Evolutionary conservation across 2,113 vertebrate species (phyloP).

Genomic region (Sander lucioperca): DNA sequence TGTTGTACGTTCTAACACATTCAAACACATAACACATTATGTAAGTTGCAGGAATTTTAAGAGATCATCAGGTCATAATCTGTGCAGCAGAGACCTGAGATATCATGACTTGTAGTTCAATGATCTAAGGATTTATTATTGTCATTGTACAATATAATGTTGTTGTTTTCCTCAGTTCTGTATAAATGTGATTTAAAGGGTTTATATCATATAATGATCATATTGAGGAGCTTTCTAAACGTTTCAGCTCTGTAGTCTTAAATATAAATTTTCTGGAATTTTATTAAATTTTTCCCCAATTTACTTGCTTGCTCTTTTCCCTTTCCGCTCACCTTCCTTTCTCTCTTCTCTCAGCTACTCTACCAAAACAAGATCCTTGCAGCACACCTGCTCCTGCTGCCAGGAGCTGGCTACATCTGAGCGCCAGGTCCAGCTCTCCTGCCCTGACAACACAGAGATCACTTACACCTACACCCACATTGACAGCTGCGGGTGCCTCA

Average conservation of each 20-base stretch:
- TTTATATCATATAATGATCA: not conserved
- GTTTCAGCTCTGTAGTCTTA: not conserved
- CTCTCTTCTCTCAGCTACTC: conserved; percentile 68
- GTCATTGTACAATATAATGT: not conserved
- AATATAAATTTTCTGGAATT: not conserved
- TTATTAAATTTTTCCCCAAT: not conserved
- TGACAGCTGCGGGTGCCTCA: conserved; percentile 69
- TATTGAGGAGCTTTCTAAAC: not conserved
- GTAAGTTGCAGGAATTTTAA: too few relatives aligned
- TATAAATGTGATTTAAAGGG: not conserved
- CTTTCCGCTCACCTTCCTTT: not conserved
- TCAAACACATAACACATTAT: not conserved
- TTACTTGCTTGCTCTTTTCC: not conserved
- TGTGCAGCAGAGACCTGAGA: not conserved
- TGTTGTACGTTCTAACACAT: not conserved
- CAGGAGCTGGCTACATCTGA: conserved; percentile 65
- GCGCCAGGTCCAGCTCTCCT: conserved; percentile 66
- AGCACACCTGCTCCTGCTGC: conserved; percentile 80
- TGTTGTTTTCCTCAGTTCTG: not conserved
- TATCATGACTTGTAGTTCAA: not conserved
- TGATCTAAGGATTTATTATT: not conserved
- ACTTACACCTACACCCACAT: conserved; percentile 74
- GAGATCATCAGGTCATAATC: not conserved
- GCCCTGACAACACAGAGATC: conserved; percentile 57
- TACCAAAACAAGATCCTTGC: conserved; percentile 20